phyloP scores from a whole-genome alignment of 2,888 invertebrate genomes.

The Sussaba pulchella region DNA sequence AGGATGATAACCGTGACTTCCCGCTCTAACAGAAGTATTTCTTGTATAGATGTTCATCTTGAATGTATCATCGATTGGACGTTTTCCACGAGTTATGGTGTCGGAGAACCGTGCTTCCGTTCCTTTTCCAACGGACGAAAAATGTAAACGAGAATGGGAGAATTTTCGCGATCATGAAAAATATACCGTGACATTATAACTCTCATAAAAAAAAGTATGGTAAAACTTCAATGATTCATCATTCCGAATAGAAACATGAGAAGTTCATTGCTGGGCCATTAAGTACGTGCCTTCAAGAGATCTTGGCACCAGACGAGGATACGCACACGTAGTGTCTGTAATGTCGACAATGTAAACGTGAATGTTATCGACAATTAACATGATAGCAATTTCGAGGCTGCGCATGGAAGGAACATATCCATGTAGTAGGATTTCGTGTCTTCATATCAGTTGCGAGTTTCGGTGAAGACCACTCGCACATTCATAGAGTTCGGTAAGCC shows the following conservation, averaged over 20 bases:
- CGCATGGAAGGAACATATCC: not conserved
- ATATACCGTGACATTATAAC: not conserved
- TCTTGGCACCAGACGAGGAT: not conserved
- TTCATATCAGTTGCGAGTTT: slow-evolving; percentile 34
- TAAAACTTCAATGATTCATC: slow-evolving; percentile 30
- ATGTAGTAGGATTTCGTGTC: not conserved
- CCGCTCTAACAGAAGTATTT: not conserved
- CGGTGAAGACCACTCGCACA: slow-evolving; percentile 26
- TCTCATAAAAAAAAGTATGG: not conserved
- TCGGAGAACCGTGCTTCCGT: not conserved
- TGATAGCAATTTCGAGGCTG: slow-evolving; percentile 4
- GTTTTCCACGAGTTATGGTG: not conserved
- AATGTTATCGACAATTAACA: not conserved
- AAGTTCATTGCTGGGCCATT: slow-evolving; percentile 29
- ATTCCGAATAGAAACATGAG: not conserved
- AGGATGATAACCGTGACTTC: slow-evolving; percentile 47
- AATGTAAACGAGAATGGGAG: not conserved
- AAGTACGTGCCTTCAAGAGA: not conserved
- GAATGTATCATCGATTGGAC: slow-evolving; percentile 39
- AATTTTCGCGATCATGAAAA: not conserved
- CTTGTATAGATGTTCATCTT: not conserved
- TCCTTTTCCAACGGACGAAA: not conserved
- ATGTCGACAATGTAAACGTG: not conserved
- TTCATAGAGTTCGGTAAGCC: slow-evolving; percentile 47
- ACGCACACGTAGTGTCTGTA: not conserved